Percentiles rank a stretch among this genome's conserved stretches.
Conservation (phyloP, 2,888 invertebrate species). For the Sesia apiformis region DNA sequence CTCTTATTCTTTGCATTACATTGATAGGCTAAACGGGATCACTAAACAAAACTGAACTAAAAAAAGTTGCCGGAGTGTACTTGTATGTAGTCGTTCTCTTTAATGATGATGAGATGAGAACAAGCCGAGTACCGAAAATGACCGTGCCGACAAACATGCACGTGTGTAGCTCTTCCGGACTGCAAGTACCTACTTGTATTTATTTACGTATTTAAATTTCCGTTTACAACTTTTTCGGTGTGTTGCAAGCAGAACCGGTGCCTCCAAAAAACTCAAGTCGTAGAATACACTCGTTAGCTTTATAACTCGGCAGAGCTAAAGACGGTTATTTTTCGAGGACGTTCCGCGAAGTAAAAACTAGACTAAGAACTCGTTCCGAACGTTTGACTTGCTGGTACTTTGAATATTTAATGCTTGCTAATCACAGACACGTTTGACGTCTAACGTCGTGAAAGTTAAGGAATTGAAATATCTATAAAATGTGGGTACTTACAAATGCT, state of each 20-base stretch:
- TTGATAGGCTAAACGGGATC: not conserved
- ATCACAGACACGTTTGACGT: conserved; percentile 21
- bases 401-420: conserved; percentile 25
- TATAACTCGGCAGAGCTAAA: conserved; percentile 7
- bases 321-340: conserved; percentile 70
- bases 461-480: conserved; percentile 23
- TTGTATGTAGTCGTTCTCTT: too few relatives aligned
- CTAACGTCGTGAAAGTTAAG: conserved; percentile 15
- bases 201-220: too few relatives aligned
- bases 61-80: too few relatives aligned
- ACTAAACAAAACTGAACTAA: not conserved
- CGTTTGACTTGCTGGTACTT: conserved; percentile 8
- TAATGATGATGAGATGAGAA: too few relatives aligned
- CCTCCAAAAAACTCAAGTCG: too few relatives aligned
- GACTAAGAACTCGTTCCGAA: conserved; percentile 44
- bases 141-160: too few relatives aligned
- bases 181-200: too few relatives aligned
- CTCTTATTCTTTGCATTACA: conserved; percentile 1
- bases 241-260: too few relatives aligned
- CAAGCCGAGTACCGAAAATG: too few relatives aligned
- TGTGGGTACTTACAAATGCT: conserved; percentile 17
- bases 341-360: conserved; percentile 43
- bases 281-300: conserved; percentile 35
- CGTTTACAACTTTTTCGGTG: too few relatives aligned
- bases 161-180: too few relatives aligned